phyloP scores from a whole-genome alignment of 2,113 vertebrate genomes.

The Lethenteron camtschaticum region DNA sequence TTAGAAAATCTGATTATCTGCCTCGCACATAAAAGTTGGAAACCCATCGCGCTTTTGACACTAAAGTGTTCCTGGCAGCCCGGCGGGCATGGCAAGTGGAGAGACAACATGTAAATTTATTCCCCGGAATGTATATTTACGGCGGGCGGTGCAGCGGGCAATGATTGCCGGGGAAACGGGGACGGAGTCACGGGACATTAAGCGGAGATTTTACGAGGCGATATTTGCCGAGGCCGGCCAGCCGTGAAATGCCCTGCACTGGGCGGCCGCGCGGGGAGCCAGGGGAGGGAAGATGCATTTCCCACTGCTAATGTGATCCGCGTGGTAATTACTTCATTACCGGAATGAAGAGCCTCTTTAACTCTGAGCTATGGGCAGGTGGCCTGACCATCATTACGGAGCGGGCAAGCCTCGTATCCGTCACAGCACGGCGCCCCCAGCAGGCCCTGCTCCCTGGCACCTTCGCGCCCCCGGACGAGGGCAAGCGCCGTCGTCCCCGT shows the following conservation, averaged over 20 bases:
- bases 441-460: background rate
- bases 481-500: too few species aligned
- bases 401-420: slow-evolving; percentile 1
- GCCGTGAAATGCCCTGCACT: slow-evolving; percentile 1
- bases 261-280: background rate
- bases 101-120: slow-evolving; percentile 6
- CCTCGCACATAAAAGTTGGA: too few species aligned
- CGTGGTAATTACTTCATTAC: slow-evolving; percentile 6
- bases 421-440: background rate
- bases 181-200: slow-evolving; percentile 4
- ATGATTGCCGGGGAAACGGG: slow-evolving; percentile 5
- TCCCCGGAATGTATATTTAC: slow-evolving; percentile 6
- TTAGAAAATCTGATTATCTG: too few species aligned
- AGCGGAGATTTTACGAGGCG: slow-evolving; percentile 6
- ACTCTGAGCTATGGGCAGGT: slow-evolving; percentile 6
- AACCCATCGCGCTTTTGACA: background rate
- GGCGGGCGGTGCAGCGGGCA: slow-evolving; percentile 3
- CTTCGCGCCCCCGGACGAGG: too few species aligned
- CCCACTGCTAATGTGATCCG: slow-evolving; percentile 5
- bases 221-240: slow-evolving; percentile 6
- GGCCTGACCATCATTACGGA: slow-evolving; percentile 2
- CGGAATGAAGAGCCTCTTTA: slow-evolving; percentile 6
- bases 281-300: slow-evolving; percentile 4
- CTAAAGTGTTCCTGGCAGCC: background rate
- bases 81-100: slow-evolving; percentile 1